Conservation (phyloP, 2,113 vertebrate genomes). For the Brevimyrus niger region DNA sequence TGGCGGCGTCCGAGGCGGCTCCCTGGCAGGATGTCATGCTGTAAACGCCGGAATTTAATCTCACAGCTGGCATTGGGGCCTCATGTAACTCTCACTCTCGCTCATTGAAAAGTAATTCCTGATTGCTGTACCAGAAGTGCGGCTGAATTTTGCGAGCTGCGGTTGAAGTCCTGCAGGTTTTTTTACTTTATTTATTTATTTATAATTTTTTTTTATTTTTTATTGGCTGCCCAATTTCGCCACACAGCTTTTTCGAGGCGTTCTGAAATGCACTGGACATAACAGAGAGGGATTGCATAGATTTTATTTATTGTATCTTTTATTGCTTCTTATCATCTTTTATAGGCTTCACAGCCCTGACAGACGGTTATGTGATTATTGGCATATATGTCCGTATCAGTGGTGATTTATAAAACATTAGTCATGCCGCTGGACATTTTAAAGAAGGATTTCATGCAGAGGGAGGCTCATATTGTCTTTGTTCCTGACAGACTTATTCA, state of each 20-base stretch:
- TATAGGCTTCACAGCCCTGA: neutral
- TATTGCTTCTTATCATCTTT: neutral
- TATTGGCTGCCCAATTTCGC: neutral
- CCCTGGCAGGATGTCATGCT: neutral
- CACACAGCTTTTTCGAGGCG: neutral
- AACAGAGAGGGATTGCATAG: neutral
- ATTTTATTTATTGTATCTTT: neutral
- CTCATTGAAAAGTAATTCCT: neutral
- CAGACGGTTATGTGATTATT: constrained; percentile 3
- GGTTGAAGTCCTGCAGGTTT: neutral
- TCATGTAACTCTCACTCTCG: neutral
- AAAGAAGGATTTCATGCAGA: neutral
- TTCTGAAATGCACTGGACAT: neutral
- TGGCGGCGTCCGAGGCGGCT: neutral
- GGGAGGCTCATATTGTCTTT: neutral
- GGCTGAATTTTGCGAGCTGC: neutral
- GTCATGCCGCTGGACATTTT: neutral
- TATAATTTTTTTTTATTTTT: no score
- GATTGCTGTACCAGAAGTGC: neutral
- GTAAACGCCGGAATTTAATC: neutral
- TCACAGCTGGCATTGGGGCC: neutral
- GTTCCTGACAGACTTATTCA: neutral
- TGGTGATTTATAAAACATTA: neutral
- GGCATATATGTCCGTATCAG: neutral
- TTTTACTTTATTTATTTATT: neutral